These are phyloP conservation scores for Sebastes trivittatus DNA, from an alignment of 2,797 vertebrate genomes.

Conservation along the genomic window DNA sequence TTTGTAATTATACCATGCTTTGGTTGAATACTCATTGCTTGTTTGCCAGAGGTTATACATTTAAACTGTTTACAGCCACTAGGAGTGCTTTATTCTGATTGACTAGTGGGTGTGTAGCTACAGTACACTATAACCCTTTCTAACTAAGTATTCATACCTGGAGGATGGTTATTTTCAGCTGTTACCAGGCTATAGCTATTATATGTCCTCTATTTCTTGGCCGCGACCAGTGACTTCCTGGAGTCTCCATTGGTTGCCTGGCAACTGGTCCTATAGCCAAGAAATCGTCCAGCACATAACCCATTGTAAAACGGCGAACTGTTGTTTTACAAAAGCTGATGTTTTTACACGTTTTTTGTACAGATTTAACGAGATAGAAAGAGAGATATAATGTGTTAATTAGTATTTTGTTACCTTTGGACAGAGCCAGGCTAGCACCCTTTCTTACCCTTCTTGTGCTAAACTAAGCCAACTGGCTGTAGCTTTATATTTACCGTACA, in stretches of 20 bases:
- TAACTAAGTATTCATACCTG: neutral
- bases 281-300: neutral
- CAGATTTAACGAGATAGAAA: neutral
- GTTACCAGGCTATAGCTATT: neutral
- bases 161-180: conserved; percentile 1
- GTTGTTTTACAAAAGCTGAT: neutral
- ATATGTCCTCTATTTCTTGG: no score
- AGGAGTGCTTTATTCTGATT: neutral
- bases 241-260: neutral
- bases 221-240: neutral
- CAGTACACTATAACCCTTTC: neutral
- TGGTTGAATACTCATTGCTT: neutral
- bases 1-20: neutral
- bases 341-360: neutral
- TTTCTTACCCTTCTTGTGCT: neutral
- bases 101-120: neutral
- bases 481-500: neutral
- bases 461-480: neutral
- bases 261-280: neutral
- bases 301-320: no score
- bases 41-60: neutral
- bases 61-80: neutral
- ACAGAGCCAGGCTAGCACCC: neutral
- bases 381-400: no score
- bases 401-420: neutral